Percentiles rank a stretch among this genome's conserved stretches.
phyloP scores from a whole-genome alignment of 2,888 invertebrate species.

The Gymnosoma rotundatum region DNA sequence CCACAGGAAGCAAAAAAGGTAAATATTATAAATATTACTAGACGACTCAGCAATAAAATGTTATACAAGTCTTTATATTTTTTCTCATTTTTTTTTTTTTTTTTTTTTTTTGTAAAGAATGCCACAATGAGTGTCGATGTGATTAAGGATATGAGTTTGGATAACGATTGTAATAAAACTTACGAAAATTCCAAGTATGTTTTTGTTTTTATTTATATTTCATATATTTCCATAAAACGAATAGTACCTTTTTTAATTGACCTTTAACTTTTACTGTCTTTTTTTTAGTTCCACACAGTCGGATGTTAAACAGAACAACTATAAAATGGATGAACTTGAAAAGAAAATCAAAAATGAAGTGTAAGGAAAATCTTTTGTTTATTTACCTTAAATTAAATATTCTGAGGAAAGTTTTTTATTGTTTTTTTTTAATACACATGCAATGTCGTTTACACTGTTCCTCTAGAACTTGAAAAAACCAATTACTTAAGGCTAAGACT shows the following conservation, averaged over 20 bases:
- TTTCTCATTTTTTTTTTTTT: background rate
- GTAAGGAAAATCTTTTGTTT: slow-evolving; percentile 75
- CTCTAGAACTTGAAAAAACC: background rate
- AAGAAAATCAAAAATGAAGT: slow-evolving; percentile 82
- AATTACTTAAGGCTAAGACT: no score
- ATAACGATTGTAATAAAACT: slow-evolving; percentile 81
- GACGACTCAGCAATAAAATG: background rate
- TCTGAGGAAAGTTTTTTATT: background rate
- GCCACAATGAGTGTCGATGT: slow-evolving; percentile 83
- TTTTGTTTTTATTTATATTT: background rate
- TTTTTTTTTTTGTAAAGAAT: slow-evolving; percentile 76
- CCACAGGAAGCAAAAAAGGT: slow-evolving; percentile 66
- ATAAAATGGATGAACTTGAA: slow-evolving; percentile 82
- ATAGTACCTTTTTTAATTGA: slow-evolving; percentile 30
- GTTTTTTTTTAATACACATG: background rate
- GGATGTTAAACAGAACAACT: slow-evolving; percentile 80
- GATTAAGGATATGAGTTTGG: slow-evolving; percentile 79
- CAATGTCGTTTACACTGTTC: slow-evolving; percentile 13
- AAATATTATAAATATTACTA: background rate
- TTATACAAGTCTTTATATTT: background rate
- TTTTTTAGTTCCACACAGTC: slow-evolving; percentile 73
- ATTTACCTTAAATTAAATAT: slow-evolving; percentile 46
- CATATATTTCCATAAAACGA: background rate
- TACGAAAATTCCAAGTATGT: slow-evolving; percentile 81
- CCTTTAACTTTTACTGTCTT: slow-evolving; percentile 54